A percentile compares a stretch with the other conserved stretches of the same genome.
phyloP scores from a whole-genome alignment of 1,140 invertebrate genomes.

The Andricus grossulariae region DNA sequence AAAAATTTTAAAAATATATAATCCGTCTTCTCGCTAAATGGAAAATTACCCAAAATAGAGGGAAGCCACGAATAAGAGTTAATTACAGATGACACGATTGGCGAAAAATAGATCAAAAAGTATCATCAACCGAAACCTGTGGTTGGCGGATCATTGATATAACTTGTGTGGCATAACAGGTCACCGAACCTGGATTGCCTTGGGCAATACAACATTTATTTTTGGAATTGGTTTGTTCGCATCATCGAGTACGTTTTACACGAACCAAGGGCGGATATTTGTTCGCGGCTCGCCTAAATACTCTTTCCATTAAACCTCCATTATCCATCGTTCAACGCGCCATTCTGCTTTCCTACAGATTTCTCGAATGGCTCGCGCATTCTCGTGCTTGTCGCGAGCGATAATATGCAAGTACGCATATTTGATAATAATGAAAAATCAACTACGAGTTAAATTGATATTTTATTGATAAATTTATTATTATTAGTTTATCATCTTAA shows the following conservation, averaged over 20 bases:
- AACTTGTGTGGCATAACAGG: conserved; percentile 27
- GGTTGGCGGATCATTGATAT: conserved; percentile 41
- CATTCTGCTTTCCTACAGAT: conserved; percentile 21
- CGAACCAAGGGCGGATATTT: conserved; percentile 7
- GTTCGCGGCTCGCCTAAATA: conserved; percentile 37
- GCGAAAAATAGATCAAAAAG: conserved; percentile 33
- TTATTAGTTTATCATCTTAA: too few species aligned
- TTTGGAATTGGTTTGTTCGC: conserved; percentile 45
- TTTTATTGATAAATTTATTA: too few species aligned
- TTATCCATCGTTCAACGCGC: conserved; percentile 36
- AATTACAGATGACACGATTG: background rate
- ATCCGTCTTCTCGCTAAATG: too few species aligned
- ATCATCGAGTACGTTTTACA: conserved; percentile 31
- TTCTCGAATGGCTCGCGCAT: background rate
- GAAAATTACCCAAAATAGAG: too few species aligned
- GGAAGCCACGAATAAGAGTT: too few species aligned
- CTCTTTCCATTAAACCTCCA: conserved; percentile 43
- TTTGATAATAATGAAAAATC: too few species aligned
- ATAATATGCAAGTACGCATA: background rate
- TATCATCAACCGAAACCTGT: conserved; percentile 28
- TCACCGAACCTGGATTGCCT: conserved; percentile 34
- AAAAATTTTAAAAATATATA: too few species aligned
- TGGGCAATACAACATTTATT: conserved; percentile 51
- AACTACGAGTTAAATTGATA: too few species aligned
- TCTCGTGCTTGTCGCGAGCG: background rate